Base-by-base conservation (phyloP, 2,888 invertebrate genomes). In the Axea sp. region DNA sequence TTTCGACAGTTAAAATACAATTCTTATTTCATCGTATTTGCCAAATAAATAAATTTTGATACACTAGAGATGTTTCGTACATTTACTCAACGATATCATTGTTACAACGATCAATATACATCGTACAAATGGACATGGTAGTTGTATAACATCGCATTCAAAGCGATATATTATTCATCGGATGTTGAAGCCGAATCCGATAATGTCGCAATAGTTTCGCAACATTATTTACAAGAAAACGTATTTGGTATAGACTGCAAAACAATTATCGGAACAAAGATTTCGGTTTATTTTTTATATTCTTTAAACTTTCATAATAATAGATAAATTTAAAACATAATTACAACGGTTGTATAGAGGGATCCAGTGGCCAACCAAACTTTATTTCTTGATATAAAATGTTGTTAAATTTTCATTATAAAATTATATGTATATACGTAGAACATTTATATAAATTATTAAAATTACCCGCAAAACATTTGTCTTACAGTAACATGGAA, bases 121-220 rank as follows among this genome's bases (percentile, higher is more conserved):
- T 69, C 22, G 19, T 73, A 73, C 45, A 60, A 74, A 74, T 64
- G 31, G 59, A 74, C 51, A 69, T 8, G 33, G 19, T 41, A 24
- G 33, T 33, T 39, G 28, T 17, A 35, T 15, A 47, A 37, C 35
- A 19, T 47, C 24, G 11, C 19, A 9, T 12, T 9, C n/a, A 2
- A 51, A 47, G 8, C 15, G 8, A 43, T 26, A 4, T 14, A 9
- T 24, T n/a, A 15, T 41, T 33, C 33, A 15, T 19, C 17, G n/a
- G 3, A 57, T 15, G 12, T 35, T 37, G 17, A 9, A 35, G 24
- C 28, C 15, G 15, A 26, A 30, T 49, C 8, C 22, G 12, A 7
- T 49, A n/a, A n/a, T n/a, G n/a, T n/a, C n/a, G n/a, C n/a, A n/a
- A 15, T 14, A 30, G n/a, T 31, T 62, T 51, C 11, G 6, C 31